These are phyloP conservation scores for Drosophila triauraria DNA, from an alignment of 1,140 invertebrate genomes.

Conservation along the genomic window DNA sequence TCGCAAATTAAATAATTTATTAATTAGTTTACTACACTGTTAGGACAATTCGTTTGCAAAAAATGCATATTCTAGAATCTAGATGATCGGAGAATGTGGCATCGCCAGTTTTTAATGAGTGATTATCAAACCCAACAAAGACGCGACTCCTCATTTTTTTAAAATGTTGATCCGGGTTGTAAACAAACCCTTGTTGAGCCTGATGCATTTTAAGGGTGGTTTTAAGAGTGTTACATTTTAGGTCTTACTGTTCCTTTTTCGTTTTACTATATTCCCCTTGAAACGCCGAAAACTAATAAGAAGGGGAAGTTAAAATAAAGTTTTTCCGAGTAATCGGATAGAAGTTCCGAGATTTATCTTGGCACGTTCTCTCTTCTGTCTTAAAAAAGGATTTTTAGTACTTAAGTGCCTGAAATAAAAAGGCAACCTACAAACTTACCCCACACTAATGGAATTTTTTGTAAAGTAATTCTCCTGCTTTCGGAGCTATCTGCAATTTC, in stretches of 20 bases:
- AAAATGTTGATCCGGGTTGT: background rate
- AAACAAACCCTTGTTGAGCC: background rate
- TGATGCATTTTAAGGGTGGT: background rate
- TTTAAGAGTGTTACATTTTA: background rate
- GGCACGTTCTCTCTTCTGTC: background rate
- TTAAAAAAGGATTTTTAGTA: conserved; percentile 1
- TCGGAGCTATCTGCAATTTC: background rate
- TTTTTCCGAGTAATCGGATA: background rate
- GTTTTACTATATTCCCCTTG: background rate
- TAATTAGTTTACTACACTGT: background rate
- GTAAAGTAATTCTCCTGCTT: background rate
- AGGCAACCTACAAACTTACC: background rate
- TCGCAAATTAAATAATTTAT: background rate
- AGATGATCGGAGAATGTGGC: background rate
- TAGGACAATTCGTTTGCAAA: background rate
- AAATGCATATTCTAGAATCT: background rate
- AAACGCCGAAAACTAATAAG: background rate
- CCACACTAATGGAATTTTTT: conserved; percentile 1
- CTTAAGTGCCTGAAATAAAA: background rate
- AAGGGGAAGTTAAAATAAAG: background rate
- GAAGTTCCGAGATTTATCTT: background rate
- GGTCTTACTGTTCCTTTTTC: too few relatives aligned
- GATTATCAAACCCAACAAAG: too few relatives aligned
- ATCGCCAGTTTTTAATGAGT: too few relatives aligned
- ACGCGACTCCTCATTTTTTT: too few relatives aligned